These are phyloP conservation scores for Bombus turneri DNA, from an alignment of 1,140 invertebrate genomes.

Conservation along the genomic window DNA sequence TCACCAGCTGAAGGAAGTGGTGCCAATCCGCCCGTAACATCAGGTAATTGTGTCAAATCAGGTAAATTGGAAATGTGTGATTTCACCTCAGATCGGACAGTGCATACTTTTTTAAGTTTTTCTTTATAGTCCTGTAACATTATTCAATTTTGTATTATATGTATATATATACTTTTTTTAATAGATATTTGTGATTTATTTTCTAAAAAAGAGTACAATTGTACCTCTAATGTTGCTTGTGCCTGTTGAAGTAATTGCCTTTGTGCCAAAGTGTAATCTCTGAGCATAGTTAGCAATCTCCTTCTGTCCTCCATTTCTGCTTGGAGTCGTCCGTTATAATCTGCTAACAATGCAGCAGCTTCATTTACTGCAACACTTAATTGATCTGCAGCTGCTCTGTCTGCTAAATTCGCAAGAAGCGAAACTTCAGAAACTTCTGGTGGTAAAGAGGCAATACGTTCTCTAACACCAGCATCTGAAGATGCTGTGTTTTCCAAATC, in stretches of 20 bases:
- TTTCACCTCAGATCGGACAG: slow-evolving; percentile 93
- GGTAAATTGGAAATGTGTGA: slow-evolving; percentile 96
- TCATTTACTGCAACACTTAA: slow-evolving; percentile 91
- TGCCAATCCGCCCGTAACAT: slow-evolving; percentile 93
- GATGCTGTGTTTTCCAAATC: slow-evolving; percentile 97
- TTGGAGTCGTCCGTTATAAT: slow-evolving; percentile 93
- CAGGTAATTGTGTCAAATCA: slow-evolving; percentile 94
- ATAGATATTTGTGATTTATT: not conserved
- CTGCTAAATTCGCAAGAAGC: slow-evolving; percentile 91
- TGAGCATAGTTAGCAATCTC: slow-evolving; percentile 92
- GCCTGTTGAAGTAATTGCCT: slow-evolving; percentile 92
- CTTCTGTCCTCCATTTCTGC: slow-evolving; percentile 94
- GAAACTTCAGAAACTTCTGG: slow-evolving; percentile 96
- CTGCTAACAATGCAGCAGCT: slow-evolving; percentile 91
- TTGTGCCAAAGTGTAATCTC: slow-evolving; percentile 93
- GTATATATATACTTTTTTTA: not conserved
- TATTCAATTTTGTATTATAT: not conserved
- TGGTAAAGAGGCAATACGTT: slow-evolving; percentile 96
- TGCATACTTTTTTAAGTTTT: slow-evolving; percentile 92
- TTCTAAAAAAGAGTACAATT: slow-evolving; percentile 26
- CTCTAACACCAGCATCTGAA: slow-evolving; percentile 94
- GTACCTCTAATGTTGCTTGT: slow-evolving; percentile 92
- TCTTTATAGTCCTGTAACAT: slow-evolving; percentile 91
- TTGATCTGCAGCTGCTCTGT: slow-evolving; percentile 88
- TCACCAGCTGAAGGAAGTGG: slow-evolving; percentile 97